Percentiles rank a stretch among this genome's conserved stretches.
Evolutionary conservation across 2,113 vertebrate species (phyloP).

Genomic region (Actinemys pallida): DNA sequence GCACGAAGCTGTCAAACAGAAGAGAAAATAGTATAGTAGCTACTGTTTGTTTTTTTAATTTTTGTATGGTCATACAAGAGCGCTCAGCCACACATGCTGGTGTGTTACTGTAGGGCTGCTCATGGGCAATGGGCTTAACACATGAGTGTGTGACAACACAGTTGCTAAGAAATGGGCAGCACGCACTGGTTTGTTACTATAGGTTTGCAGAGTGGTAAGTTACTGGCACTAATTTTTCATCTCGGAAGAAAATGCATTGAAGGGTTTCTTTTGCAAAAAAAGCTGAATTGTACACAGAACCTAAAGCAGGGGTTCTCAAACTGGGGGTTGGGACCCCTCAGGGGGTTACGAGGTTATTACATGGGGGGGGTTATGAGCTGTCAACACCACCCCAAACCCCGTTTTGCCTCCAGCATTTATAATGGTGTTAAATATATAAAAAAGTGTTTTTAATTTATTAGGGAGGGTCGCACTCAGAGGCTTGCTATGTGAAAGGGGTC

Average conservation of each 20-base stretch:
- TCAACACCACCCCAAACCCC: too few species aligned
- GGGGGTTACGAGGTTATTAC: too few species aligned
- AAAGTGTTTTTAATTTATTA: too few species aligned
- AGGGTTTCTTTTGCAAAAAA: constrained; percentile 7
- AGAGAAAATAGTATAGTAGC: neutral
- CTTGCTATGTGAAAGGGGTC: too few species aligned
- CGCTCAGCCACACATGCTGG: neutral
- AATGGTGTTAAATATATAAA: too few species aligned
- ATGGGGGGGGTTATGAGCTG: too few species aligned
- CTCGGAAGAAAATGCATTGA: constrained; percentile 5
- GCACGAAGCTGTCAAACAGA: neutral
- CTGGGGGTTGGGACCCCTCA: too few species aligned
- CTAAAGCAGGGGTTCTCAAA: neutral
- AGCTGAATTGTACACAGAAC: neutral
- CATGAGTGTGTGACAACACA: constrained; percentile 8
- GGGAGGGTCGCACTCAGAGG: too few species aligned
- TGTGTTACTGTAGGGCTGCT: constrained; percentile 1
- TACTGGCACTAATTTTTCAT: constrained; percentile 6
- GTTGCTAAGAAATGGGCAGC: constrained; percentile 4
- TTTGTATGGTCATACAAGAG: constrained; percentile 27
- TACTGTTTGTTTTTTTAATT: neutral
- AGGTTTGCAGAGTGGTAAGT: constrained; percentile 19
- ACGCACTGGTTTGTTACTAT: neutral
- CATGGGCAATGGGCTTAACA: neutral
- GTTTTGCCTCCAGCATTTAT: too few species aligned